Base-by-base conservation (phyloP, 2,113 vertebrate genomes). In the Oreochromis niloticus region DNA sequence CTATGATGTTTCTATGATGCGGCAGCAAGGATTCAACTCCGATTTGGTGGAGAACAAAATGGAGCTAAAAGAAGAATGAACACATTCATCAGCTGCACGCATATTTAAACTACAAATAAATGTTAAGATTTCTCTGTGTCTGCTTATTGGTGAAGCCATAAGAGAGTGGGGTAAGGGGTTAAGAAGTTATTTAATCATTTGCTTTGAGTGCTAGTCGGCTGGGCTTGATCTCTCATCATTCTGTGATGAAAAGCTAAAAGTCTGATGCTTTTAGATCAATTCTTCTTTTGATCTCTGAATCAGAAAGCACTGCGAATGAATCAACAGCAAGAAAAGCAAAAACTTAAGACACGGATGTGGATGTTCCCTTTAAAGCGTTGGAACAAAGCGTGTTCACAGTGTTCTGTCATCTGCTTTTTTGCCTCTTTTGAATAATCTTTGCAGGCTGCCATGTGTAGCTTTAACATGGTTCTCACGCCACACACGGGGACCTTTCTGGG, bases 391-490 rank as follows among this genome's bases (percentile, higher is more conserved):
- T 27, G 54, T 55, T 39, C 75, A 6, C 10, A 56, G 9, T 57
- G 56, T 66, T 87, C 79, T 24, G 83, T 66, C 83, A 22, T 87
- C 82, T 81, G 56, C 57, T 54, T 61, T 66, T 82, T 66, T 30
- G 81, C 63, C 84, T 84, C 84, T 73, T 87, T 52, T 66, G 19
- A 73, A 71, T 84, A 84, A 85, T 82, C 89, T 81, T 89, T 30
- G 50, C 52, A 75, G 30, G 63, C 90, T 87, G 66, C 92, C 87
- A 85, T 91, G 66, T 92, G 87, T 54, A 85, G 63, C 84, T 86
- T 63, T 46, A 39, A 86, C 89, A 86, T 68, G 93, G 82, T 95
- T 95, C 95, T 94, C 95, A 95, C 93, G 94, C 88, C 93, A 94
- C 88, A 50, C 81, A 50, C 79, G 5, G 86, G 59, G 89, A 94